Evolutionary conservation across 1,140 invertebrate species (phyloP).

Genomic region (Penaeus japonicus): DNA sequence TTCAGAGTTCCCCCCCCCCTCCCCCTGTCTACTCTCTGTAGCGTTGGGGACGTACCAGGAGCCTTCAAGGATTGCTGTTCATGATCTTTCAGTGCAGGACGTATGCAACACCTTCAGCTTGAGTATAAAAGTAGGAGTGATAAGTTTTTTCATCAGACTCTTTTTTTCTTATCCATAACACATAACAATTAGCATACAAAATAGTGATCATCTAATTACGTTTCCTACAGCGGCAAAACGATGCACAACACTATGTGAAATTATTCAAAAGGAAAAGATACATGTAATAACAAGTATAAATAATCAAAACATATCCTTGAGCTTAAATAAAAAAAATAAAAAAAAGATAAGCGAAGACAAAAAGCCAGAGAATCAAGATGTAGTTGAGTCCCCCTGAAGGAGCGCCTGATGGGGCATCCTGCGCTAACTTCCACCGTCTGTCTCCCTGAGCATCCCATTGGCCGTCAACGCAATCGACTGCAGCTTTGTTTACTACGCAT

Average conservation of each 20-base stretch:
- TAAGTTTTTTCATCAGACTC: not conserved
- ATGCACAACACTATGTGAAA: not conserved
- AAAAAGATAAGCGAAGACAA: not conserved
- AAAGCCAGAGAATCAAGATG: not conserved
- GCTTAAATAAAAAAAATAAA: conserved; percentile 44
- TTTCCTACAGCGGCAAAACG: no score
- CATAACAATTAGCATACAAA: no score
- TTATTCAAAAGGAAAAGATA: not conserved
- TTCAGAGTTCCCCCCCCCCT: no score
- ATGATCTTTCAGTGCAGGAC: no score
- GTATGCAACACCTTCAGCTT: no score
- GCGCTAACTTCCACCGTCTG: not conserved
- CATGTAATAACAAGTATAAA: conserved; percentile 9
- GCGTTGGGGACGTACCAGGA: no score
- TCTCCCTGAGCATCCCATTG: conserved; percentile 40
- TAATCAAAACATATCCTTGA: conserved; percentile 56
- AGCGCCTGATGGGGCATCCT: no score
- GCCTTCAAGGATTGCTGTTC: no score
- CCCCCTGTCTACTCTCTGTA: no score
- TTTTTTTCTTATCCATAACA: not conserved
- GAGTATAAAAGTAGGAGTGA: not conserved
- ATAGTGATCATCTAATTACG: no score
- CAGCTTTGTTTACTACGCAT: conserved; percentile 52
- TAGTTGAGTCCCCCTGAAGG: no score
- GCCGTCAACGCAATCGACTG: conserved; percentile 44